phyloP scores from a whole-genome alignment of 2,113 vertebrate genomes.

The Jacana jacana region DNA sequence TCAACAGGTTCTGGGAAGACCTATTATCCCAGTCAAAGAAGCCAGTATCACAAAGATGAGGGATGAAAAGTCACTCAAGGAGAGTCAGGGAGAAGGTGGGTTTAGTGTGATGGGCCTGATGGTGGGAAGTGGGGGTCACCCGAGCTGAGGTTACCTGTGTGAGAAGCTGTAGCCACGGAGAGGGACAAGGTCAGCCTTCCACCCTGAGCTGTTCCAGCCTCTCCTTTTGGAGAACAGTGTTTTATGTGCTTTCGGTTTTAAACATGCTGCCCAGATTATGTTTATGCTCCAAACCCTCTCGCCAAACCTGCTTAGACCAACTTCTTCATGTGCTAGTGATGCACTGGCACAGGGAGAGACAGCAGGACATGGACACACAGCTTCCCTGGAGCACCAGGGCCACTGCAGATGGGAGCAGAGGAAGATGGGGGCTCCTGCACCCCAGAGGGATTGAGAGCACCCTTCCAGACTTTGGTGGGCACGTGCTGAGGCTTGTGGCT shows the following conservation, averaged over 20 bases:
- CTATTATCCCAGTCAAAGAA: not conserved
- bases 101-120: not conserved
- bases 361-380: not conserved
- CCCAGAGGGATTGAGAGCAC: not conserved
- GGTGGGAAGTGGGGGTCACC: not conserved
- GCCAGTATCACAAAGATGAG: accelerated
- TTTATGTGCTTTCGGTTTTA: not conserved
- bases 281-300: not conserved
- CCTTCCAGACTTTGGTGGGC: not conserved
- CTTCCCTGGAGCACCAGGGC: not conserved
- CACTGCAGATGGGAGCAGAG: not conserved
- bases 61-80: not conserved
- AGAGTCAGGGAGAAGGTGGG: not conserved
- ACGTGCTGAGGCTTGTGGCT: not conserved
- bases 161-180: not conserved
- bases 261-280: accelerated
- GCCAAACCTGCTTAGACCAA: not conserved
- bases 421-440: accelerated
- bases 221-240: not conserved
- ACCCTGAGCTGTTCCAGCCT: not conserved
- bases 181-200: accelerated
- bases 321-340: not conserved
- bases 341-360: not conserved
- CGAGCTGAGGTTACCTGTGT: not conserved
- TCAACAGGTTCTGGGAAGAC: not conserved